Percentiles rank a stretch among this genome's conserved stretches.
These are phyloP conservation scores for Caenorhabditis becei DNA, from an alignment of 2,888 invertebrate genomes.

Conservation along the genomic window DNA sequence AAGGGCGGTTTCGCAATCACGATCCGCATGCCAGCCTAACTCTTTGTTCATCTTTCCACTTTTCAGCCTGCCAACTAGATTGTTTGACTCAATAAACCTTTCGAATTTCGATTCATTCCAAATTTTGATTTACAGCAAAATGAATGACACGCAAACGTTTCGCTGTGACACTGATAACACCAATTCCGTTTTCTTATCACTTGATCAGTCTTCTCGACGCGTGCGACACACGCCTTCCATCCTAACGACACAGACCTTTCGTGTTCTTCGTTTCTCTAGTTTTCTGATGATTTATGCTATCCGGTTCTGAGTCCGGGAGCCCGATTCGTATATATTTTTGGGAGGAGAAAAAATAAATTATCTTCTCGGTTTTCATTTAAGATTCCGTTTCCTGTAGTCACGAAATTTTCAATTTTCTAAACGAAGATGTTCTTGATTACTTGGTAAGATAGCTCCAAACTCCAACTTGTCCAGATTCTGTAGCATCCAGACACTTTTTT, in stretches of 20 bases:
- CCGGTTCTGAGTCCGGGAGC: slow-evolving; percentile 20
- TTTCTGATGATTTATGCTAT: slow-evolving; percentile 3
- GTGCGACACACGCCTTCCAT: slow-evolving; percentile 32
- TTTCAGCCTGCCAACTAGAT: not conserved
- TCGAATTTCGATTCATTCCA: not conserved
- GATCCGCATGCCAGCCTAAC: slow-evolving; percentile 62
- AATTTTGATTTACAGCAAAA: slow-evolving; percentile 46
- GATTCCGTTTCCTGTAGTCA: too few relatives aligned
- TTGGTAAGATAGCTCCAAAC: too few relatives aligned
- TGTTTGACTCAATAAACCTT: slow-evolving; percentile 22
- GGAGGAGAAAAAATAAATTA: too few relatives aligned
- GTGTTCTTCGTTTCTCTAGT: slow-evolving; percentile 24
- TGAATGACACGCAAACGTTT: slow-evolving; percentile 43
- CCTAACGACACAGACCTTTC: not conserved
- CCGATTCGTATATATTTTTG: not conserved
- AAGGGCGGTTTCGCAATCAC: slow-evolving; percentile 67
- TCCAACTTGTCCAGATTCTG: too few relatives aligned
- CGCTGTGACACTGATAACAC: slow-evolving; percentile 23
- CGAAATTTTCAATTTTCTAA: too few relatives aligned
- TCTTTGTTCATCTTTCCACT: not conserved
- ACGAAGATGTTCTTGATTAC: too few relatives aligned
- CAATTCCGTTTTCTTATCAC: slow-evolving; percentile 52
- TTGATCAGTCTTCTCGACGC: slow-evolving; percentile 13
- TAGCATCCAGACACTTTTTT: too few relatives aligned
- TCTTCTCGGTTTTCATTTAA: too few relatives aligned